Evolutionary conservation across 1,140 invertebrate genomes (phyloP), one percentile per base, ranked within the genome.

Genomic region (Lerema accius): DNA sequence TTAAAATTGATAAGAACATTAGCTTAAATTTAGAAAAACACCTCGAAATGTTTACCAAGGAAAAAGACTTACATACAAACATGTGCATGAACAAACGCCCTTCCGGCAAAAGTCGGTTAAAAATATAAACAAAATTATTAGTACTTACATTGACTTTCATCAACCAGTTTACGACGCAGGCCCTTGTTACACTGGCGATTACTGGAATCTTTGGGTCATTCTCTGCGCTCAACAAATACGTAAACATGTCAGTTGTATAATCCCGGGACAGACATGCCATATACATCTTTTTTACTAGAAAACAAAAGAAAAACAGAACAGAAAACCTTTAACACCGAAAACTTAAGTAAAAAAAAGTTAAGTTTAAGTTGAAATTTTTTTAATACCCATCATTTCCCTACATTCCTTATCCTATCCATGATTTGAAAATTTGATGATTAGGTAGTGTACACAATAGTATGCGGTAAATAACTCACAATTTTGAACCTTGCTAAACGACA

Each of bases 111-210:
- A n/a, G n/a, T n/a, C n/a, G n/a, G n/a, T n/a, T 17, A 19, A 15
- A 42, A 9, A 40, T 13, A 45, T 5, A 50, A 43, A 42, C 49
- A 49, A 16, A 13, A 42, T 46, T 4, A 39, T 55, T 40, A 15
- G 14, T 40, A 83, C 86, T 80, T 64, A 89, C 86, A 53, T 86
- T 81, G 4, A 86, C 56, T 67, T 80, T 84, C 68, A 86, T 76
- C 1, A 89, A 48, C 86, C 86, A 89, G 48, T 89, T 86, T 11
- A 86, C 63, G n/a, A 83, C 63, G 63, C 82, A 86, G 0, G 86
- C 76, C 1, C 86, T 65, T 3, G 65, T 71, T 4, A 67, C 46
- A 17, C 48, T 78, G 3, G 62, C 13, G 13, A 80, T 73, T 0
- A 28, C 17, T 0, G 81, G 77, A 0, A 62, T n/a, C 0, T 19